These are phyloP conservation scores for Hemithea aestivaria DNA, from an alignment of 2,888 invertebrate genomes.

Conservation along the genomic window DNA sequence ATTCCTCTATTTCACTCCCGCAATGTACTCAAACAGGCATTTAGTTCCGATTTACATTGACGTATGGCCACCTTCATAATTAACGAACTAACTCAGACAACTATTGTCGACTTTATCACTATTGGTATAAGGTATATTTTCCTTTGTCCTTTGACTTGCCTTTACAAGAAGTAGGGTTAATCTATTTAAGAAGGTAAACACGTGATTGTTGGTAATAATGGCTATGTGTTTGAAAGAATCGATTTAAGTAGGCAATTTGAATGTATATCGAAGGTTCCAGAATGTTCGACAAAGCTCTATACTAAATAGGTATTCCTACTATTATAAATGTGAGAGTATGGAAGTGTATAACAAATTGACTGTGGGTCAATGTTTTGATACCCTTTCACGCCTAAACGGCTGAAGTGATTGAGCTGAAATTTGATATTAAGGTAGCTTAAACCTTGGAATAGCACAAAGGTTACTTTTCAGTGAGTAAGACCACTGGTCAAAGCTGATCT, in stretches of 20 bases:
- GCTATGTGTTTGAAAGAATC: constrained; percentile 12
- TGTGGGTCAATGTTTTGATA: too few species aligned
- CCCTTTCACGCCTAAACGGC: too few species aligned
- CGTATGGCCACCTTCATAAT: constrained; percentile 38
- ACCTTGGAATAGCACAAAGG: too few species aligned
- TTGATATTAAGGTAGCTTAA: too few species aligned
- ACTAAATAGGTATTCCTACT: too few species aligned
- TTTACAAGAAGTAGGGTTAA: constrained; percentile 33
- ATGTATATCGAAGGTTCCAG: constrained; percentile 6
- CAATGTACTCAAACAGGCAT: constrained; percentile 30
- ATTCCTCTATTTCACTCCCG: constrained; percentile 12
- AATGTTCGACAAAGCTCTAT: too few species aligned
- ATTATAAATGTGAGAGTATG: too few species aligned
- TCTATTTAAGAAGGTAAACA: constrained; percentile 35
- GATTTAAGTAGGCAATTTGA: constrained; percentile 15
- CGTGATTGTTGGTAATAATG: constrained; percentile 17
- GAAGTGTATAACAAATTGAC: too few species aligned
- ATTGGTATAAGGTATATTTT: constrained; percentile 13
- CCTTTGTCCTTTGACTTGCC: constrained; percentile 13
- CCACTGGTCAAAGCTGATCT: too few species aligned
- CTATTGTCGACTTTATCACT: constrained; percentile 15
- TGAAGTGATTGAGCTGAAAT: too few species aligned
- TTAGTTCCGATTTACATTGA: constrained; percentile 39
- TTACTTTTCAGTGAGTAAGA: too few species aligned
- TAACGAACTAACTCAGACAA: constrained; percentile 25